Evolutionary conservation across 2,113 vertebrate species (phyloP), one percentile per base, ranked within the genome.

Genomic region (Sardina pilchardus): DNA sequence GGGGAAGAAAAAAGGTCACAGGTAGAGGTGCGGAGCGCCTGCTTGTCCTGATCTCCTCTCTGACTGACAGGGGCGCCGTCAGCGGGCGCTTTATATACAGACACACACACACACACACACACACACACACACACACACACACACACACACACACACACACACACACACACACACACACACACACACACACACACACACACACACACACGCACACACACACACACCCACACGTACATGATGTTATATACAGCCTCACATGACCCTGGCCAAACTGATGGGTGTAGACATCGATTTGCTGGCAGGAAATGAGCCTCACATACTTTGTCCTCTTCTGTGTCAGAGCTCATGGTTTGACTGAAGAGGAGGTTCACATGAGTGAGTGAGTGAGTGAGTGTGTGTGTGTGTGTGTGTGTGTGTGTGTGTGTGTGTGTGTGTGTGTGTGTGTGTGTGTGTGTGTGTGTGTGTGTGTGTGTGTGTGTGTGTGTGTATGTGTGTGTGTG

Each of bases 271-370:
- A 90, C 88, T 91, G 91, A 93, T 93, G 92, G 92, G 90, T 91
- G 90, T 93, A 92, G 93, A 92, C 93, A 91, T 95, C 94, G 93
- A 95, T 96, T 95, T 93, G 90, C 91, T 90, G 87, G 91, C 87
- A 93, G 91, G 93, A 94, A 94, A 95, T 95, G 92, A 95, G 91
- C 91, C 93, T 94, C 92, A 93, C 93, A n/a, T n/a, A 94, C 92
- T 86, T 90, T 92, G 93, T 94, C 91, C 91, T 92, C 90, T 90
- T 87, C 63, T 67, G 63, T 92, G 92, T 93, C 91, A 91, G 91
- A 91, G 91, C 92, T 96, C 94, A 90, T 95, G 93, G 90, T 93
- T 67, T 67, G 6, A 63, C 59, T 93, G 86, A 91, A 90, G 90
- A 92, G 81, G 82, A 87, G 88, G 84, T 85, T 86, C 2, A n/a